Base-by-base conservation (phyloP, 2,113 vertebrate species). In the Clarias gariepinus region DNA sequence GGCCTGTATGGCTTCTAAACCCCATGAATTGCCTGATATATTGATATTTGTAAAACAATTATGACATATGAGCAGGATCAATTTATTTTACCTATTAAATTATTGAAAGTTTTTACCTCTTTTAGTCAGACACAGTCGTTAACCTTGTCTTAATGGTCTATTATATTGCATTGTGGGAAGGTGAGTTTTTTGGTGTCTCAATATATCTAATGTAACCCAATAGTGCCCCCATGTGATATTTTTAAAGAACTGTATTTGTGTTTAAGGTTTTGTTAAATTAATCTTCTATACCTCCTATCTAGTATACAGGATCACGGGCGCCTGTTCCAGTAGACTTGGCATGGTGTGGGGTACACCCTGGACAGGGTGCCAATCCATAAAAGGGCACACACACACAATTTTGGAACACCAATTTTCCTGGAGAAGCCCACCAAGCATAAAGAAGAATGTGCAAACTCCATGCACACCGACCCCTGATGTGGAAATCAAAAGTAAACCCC, bases 191-290 rank as follows among this genome's bases (percentile, higher is more conserved):
- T n/a, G 21, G 25, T 8, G 12, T 60, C 16, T 28, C 3, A 21
- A 7, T 30, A 25, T 60, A 4, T 66, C 60, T 3, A 64, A 23
- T 53, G 41, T 55, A 55, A 89, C 79, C 28, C 88, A 87, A 91
- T 86, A 90, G 91, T 82, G 91, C 36, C 90, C 4, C 86, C 82
- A 2, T 23, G 91, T 92, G 94, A 64, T n/a, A 57, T 85, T 30
- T 83, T 19, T 4, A 19, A 13, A 53, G 41, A n/a, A 77, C n/a
- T 77, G 25, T 47, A 53, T n/a, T 13, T 68, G 63, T 12, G 28
- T 68, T 66, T 66, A 66, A 47, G 47, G 41, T 41, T 41, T 4
- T 41, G 7, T 47, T 8, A 8, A 0, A 47, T 47, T 47, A 0
- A 47, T 47, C 47, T 47, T 47, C 47, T 47, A 47, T 47, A 47